phyloP scores from a whole-genome alignment of 2,888 invertebrate genomes.

The Myopa tessellatipennis region DNA sequence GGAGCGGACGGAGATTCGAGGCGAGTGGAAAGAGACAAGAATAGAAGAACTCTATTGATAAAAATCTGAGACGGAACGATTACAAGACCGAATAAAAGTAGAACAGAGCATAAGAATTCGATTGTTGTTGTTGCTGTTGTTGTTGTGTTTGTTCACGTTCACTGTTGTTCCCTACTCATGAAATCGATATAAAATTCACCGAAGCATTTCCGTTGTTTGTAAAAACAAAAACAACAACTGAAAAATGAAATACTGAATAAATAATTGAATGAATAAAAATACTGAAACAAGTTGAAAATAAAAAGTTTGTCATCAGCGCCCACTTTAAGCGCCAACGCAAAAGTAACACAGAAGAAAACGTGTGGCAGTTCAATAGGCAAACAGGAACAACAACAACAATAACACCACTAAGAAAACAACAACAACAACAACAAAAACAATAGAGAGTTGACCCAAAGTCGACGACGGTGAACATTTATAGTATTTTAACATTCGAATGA shows the following conservation, averaged over 20 bases:
- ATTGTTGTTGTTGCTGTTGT: too few relatives aligned
- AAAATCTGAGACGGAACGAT: not conserved
- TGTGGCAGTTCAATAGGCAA: not conserved
- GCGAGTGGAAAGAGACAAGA: too few relatives aligned
- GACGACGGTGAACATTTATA: too few relatives aligned
- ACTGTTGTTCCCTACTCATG: not conserved
- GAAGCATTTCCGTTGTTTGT: constrained; percentile 58
- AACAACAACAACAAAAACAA: not conserved
- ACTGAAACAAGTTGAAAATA: not conserved
- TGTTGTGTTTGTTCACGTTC: too few relatives aligned
- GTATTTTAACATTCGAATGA: too few relatives aligned
- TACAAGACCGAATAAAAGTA: constrained; percentile 44
- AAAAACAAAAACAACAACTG: constrained; percentile 48
- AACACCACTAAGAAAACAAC: not conserved
- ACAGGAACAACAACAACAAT: not conserved
- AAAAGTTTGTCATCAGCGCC: not conserved
- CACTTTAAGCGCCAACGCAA: constrained; percentile 31
- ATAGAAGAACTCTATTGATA: not conserved
- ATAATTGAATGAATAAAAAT: not conserved
- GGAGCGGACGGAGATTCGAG: too few relatives aligned
- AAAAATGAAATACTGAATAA: constrained; percentile 6
- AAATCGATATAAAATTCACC: not conserved
- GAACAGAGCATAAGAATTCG: constrained; percentile 34
- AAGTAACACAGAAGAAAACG: not conserved
- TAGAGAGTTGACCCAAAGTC: too few relatives aligned